phyloP scores from a whole-genome alignment of 2,888 invertebrate species.

The Taenaris catops region DNA sequence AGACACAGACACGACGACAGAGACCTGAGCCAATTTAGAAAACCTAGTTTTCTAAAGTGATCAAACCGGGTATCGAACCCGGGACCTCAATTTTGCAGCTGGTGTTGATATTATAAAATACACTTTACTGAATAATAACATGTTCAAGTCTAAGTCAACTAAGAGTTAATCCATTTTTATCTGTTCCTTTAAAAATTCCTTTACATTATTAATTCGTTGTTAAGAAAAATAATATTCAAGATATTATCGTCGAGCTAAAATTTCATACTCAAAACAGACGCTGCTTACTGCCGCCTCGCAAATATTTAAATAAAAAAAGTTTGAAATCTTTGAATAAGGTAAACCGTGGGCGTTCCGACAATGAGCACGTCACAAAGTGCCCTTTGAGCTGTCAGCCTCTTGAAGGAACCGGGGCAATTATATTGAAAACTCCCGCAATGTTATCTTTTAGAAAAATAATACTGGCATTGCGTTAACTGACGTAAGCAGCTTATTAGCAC shows the following conservation, averaged over 20 bases:
- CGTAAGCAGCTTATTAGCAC: slow-evolving; percentile 73
- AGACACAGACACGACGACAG: no score
- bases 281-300: slow-evolving; percentile 35
- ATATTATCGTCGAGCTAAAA: slow-evolving; percentile 19
- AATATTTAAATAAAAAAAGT: slow-evolving; percentile 61
- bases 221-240: no score
- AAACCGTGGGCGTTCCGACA: slow-evolving; percentile 73
- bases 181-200: no score
- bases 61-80: no score
- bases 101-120: no score
- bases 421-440: slow-evolving; percentile 72
- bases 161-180: no score
- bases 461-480: slow-evolving; percentile 58
- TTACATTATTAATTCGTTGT: no score
- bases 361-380: slow-evolving; percentile 68
- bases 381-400: slow-evolving; percentile 76
- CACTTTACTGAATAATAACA: no score
- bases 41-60: no score
- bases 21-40: no score
- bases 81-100: no score
- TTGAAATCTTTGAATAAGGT: slow-evolving; percentile 70
- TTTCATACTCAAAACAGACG: slow-evolving; percentile 20
- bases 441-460: slow-evolving; percentile 73
- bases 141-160: no score
- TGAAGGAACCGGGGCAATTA: slow-evolving; percentile 78